These are phyloP conservation scores for Myotis findleyi DNA, from an alignment of 2,797 vertebrate species.

Conservation along the genomic window DNA sequence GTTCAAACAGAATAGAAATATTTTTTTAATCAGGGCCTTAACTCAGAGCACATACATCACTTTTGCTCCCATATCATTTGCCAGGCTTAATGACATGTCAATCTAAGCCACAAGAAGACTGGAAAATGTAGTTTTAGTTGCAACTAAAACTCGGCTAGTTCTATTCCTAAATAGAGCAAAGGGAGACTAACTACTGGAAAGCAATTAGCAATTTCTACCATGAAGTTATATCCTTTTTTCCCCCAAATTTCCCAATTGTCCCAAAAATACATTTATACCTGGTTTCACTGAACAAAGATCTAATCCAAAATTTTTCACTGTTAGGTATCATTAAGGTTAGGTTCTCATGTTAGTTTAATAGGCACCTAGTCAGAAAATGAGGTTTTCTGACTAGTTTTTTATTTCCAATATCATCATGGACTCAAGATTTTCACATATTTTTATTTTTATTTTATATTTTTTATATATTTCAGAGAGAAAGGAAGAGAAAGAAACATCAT, in stretches of 20 bases:
- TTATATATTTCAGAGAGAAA: too few species aligned
- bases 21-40: not conserved
- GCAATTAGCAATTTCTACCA: not conserved
- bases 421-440: not conserved
- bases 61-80: not conserved
- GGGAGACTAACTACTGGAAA: not conserved
- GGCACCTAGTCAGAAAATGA: not conserved
- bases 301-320: not conserved
- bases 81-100: not conserved
- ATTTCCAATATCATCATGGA: not conserved
- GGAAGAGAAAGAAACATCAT: too few species aligned
- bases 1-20: not conserved
- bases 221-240: not conserved
- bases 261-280: not conserved
- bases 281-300: slow-evolving; percentile 13
- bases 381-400: not conserved
- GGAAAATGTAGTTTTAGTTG: not conserved
- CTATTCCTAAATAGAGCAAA: not conserved
- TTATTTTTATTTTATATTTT: not conserved
- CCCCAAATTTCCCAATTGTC: not conserved
- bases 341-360: not conserved
- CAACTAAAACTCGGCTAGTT: not conserved
- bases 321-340: not conserved
- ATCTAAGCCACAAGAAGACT: not conserved
- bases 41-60: not conserved